phyloP scores from a whole-genome alignment of 2,113 vertebrate genomes.

The Gobio gobio region DNA sequence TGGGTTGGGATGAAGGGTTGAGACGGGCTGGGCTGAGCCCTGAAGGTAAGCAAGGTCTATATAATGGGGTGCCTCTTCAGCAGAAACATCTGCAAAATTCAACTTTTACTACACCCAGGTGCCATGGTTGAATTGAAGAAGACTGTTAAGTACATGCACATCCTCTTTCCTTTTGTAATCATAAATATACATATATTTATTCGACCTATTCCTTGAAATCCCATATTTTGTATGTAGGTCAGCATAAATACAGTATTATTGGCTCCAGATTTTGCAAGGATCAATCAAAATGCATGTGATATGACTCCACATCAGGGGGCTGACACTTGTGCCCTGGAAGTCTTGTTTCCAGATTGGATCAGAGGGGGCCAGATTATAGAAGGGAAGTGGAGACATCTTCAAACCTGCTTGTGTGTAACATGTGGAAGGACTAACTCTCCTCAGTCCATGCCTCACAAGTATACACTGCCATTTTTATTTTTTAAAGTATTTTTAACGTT shows the following conservation, averaged over 20 bases:
- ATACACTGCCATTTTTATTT: background rate
- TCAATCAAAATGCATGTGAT: conserved; percentile 43
- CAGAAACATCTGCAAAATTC: conserved; percentile 23
- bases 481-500: no score
- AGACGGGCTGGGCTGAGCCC: background rate
- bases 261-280: conserved; percentile 52
- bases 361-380: conserved; percentile 48
- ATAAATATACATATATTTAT: conserved; percentile 14
- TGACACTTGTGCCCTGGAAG: conserved; percentile 52
- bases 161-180: background rate
- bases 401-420: conserved; percentile 27
- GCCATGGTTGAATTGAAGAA: conserved; percentile 42
- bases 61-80: conserved; percentile 23
- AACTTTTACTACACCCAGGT: conserved; percentile 51
- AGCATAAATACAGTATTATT: conserved; percentile 41
- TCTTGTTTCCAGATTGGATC: conserved; percentile 52
- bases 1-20: conserved; percentile 1
- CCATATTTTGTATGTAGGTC: background rate
- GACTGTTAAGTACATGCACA: conserved; percentile 1
- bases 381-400: conserved; percentile 43
- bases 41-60: conserved; percentile 2
- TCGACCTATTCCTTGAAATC: background rate
- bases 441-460: conserved; percentile 10
- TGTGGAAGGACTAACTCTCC: conserved; percentile 11
- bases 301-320: conserved; percentile 35